Conservation (phyloP, 2,113 vertebrate genomes). For the Chascanopsetta lugubris region DNA sequence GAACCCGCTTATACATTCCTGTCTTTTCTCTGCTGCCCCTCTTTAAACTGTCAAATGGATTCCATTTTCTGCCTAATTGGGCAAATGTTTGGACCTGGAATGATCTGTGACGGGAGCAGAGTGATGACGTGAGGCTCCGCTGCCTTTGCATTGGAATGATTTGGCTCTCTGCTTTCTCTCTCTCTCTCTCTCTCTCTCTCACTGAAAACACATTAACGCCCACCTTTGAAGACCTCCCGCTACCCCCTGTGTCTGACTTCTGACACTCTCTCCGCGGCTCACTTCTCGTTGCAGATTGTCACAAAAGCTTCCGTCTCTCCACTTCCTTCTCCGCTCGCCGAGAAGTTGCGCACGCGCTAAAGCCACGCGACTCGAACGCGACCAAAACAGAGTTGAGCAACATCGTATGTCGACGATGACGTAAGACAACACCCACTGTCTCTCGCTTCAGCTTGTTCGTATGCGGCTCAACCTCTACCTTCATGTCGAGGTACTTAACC, state of each 20-base stretch:
- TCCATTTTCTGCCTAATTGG: not conserved
- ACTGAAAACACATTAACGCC: not conserved
- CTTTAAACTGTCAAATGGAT: not conserved
- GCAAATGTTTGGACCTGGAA: not conserved
- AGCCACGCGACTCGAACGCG: no score
- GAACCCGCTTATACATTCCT: not conserved
- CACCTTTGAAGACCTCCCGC: not conserved
- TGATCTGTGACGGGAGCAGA: not conserved
- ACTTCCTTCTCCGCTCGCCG: no score
- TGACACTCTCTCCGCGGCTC: not conserved
- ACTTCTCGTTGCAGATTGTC: no score
- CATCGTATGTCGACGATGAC: no score
- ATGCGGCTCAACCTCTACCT: no score
- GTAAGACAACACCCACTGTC: no score
- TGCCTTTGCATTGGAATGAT: constrained; percentile 28
- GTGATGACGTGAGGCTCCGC: not conserved
- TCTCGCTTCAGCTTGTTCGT: no score
- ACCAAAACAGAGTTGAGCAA: no score
- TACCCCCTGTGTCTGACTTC: not conserved
- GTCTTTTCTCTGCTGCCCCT: not conserved
- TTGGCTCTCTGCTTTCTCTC: constrained; percentile 4
- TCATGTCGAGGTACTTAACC: no score
- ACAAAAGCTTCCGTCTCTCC: not conserved
- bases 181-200: not conserved
- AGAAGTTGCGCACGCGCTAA: no score